Evolutionary conservation across 1,140 invertebrate genomes (phyloP).

Genomic region (Anagrus nilaparvatae): DNA sequence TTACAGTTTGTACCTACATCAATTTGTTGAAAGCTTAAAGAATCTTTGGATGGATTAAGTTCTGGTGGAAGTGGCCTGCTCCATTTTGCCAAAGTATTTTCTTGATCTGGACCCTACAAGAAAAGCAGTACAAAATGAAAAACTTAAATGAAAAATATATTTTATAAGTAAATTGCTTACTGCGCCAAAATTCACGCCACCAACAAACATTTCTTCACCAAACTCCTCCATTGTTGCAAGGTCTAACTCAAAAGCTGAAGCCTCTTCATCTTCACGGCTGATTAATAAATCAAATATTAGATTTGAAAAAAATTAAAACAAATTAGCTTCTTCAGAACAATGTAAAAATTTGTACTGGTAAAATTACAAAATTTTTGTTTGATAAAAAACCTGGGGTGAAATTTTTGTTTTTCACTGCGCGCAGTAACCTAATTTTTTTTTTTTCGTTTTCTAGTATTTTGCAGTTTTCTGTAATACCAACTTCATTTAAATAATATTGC

Average conservation of each 20-base stretch:
- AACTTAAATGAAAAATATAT: conserved; percentile 6
- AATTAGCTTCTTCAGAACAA: no score
- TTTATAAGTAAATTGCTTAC: conserved; percentile 21
- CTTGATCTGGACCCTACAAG: conserved; percentile 54
- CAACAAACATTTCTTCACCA: conserved; percentile 42
- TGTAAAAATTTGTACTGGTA: no score
- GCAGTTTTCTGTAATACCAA: no score
- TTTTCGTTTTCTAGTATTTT: no score
- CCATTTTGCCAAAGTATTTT: conserved; percentile 56
- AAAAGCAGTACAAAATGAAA: conserved; percentile 9
- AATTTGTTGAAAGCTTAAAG: conserved; percentile 77
- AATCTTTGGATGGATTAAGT: conserved; percentile 57
- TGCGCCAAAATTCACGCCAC: conserved; percentile 23
- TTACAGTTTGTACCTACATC: conserved; percentile 69
- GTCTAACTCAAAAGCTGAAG: conserved; percentile 50
- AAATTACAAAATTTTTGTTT: no score
- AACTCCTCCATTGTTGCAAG: conserved; percentile 49
- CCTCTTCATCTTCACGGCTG: conserved; percentile 49
- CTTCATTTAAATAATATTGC: no score
- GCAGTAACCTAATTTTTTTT: no score
- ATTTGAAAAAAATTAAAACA: no score
- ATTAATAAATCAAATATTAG: no score
- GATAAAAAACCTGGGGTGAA: no score
- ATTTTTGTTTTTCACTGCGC: no score
- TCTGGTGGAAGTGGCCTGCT: conserved; percentile 55